phyloP scores from a whole-genome alignment of 2,888 invertebrate species.

The Nomada lathburiana region DNA sequence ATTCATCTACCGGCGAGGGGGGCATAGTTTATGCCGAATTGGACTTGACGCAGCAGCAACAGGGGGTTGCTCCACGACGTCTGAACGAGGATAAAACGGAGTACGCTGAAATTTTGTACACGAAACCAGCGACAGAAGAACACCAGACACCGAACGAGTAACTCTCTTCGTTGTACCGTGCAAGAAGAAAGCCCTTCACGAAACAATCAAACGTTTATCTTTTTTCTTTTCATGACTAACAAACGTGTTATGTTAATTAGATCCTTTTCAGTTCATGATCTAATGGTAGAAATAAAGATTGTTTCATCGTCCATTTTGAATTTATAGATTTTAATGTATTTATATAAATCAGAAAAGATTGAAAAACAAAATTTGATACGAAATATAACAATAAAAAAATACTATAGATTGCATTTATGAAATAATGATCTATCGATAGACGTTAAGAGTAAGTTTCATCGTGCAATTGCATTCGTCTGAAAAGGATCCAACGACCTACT shows the following conservation, averaged over 20 bases:
- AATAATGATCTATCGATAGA: neutral
- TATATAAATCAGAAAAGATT: no score
- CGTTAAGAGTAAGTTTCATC: neutral
- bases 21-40: constrained; percentile 83
- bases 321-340: no score
- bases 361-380: no score
- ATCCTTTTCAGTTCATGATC: constrained; percentile 38
- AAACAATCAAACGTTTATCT: constrained; percentile 47
- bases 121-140: constrained; percentile 85
- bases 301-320: no score
- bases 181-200: neutral
- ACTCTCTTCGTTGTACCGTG: neutral
- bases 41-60: constrained; percentile 80
- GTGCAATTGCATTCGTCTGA: constrained; percentile 18
- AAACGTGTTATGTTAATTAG: constrained; percentile 17
- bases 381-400: neutral
- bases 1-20: constrained; percentile 71
- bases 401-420: neutral
- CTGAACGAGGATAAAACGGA: constrained; percentile 89
- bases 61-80: constrained; percentile 72
- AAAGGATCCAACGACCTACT: constrained; percentile 34
- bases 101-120: constrained; percentile 93
- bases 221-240: constrained; percentile 16
- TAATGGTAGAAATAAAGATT: neutral
- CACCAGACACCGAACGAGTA: constrained; percentile 73